Evolutionary conservation across 2,113 vertebrate species (phyloP), one percentile per base, ranked within the genome.

Genomic region (Ailuropoda melanoleuca): DNA sequence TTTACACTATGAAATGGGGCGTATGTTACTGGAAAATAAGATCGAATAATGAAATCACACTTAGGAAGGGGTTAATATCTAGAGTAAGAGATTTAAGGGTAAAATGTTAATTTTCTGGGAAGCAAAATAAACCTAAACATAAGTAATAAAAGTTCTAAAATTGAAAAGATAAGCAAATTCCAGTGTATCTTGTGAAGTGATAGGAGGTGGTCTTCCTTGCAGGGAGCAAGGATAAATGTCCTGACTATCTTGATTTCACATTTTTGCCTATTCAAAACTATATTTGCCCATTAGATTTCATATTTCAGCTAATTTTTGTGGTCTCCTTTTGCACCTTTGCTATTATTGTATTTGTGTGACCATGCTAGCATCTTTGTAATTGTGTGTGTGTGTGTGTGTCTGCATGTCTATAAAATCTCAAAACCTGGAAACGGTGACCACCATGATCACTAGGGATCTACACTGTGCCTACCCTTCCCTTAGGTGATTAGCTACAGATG

Each of bases 91-190:
- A 66, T 77, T 31, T 87, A 46, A 83, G 43, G 13, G 53, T 18
- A 83, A 93, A 72, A 93, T 58, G 72, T 3, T 87, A 53, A 88
- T 39, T 82, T 89, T n/a, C 53, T 87, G 23, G 74, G 26, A 62
- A 82, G 26, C 8, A 70, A 83, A 83, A 39, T 34, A 96, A 37
- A 70, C 43, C 37, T 86, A 86, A 75, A 48, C 10, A 11, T 29
- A 48, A 31, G 3, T 39, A 82, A 92, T 75, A 9, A 75, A 66
- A 82, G 21, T 31, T 70, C 58, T 37, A 50, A 94, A 77, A n/a
- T 75, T n/a, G 66, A 48, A 92, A 94, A 56, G 23, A 58, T 46
- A 53, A 68, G 46, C 43, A 72, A 82, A 87, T 78, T 39, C 37
- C 34, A 34, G 3, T 37, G 6, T 64, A 64, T 78, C 43, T 18